A percentile compares a stretch with the other conserved stretches of the same genome.
Evolutionary conservation across 2,797 vertebrate genomes (phyloP).

Genomic region (Amblyopsis hoosieri): DNA sequence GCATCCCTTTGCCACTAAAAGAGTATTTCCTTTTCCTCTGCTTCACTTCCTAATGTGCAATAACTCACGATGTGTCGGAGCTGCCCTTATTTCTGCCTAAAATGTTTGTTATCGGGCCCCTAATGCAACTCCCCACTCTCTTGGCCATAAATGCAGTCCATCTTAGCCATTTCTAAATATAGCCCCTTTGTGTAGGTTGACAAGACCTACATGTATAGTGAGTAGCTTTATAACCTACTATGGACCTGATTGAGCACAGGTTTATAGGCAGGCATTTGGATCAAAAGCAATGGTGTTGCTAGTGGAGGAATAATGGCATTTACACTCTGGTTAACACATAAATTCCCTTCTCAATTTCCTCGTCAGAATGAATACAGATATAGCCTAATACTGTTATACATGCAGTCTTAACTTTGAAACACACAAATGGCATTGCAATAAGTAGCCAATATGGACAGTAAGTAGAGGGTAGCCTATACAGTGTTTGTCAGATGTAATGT

Average conservation of each 20-base stretch:
- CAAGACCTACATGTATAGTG: neutral
- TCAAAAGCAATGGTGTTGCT: slow-evolving; percentile 20
- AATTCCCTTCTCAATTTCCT: neutral
- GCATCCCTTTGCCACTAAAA: slow-evolving; percentile 38
- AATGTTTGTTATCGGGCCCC: slow-evolving; percentile 11
- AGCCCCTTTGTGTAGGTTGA: slow-evolving; percentile 25
- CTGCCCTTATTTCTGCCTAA: slow-evolving; percentile 33
- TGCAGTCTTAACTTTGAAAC: too few species aligned
- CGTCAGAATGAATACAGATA: neutral
- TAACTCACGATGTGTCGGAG: slow-evolving; percentile 24
- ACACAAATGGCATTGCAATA: too few species aligned
- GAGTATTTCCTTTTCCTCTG: slow-evolving; percentile 55
- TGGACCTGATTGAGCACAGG: slow-evolving; percentile 13
- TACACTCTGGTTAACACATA: slow-evolving; percentile 1
- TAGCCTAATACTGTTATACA: too few species aligned
- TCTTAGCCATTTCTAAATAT: slow-evolving; percentile 37
- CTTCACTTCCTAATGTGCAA: slow-evolving; percentile 35
- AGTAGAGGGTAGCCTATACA: too few species aligned
- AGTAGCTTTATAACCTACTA: neutral
- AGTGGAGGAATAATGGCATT: slow-evolving; percentile 17
- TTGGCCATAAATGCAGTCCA: neutral
- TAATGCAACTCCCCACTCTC: slow-evolving; percentile 9
- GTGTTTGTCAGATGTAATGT: too few species aligned
- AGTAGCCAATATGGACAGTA: too few species aligned
- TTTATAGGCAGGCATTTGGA: slow-evolving; percentile 19